Percentiles rank a stretch among this genome's conserved stretches.
These are phyloP conservation scores for Tretioscincus oriximinensis DNA, from an alignment of 2,113 vertebrate genomes.

Conservation along the genomic window DNA sequence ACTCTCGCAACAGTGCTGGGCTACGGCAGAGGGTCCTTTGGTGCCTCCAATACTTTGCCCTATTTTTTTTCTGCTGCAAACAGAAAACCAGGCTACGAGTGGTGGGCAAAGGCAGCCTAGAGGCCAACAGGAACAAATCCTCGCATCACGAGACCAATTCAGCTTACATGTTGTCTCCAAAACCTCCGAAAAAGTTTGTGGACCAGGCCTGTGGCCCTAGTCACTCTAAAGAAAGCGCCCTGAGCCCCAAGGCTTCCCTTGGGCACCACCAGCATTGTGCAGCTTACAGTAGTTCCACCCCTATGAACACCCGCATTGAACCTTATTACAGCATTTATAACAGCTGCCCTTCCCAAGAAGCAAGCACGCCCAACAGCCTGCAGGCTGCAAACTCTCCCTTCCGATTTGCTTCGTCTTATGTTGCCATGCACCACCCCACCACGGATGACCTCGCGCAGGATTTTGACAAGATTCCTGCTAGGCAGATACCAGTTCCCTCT, in stretches of 20 bases:
- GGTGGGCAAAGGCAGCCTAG: conserved; percentile 90
- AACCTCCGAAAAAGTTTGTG: conserved; percentile 86
- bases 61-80: conserved; percentile 88
- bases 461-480: conserved; percentile 77
- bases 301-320: conserved; percentile 92
- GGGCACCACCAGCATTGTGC: conserved; percentile 78
- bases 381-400: conserved; percentile 80
- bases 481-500: conserved; percentile 87
- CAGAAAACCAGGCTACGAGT: conserved; percentile 91
- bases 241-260: conserved; percentile 77
- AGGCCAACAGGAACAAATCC: conserved; percentile 94
- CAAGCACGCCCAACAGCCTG: conserved; percentile 80
- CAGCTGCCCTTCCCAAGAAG: conserved; percentile 83
- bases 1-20: conserved; percentile 92
- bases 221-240: conserved; percentile 83
- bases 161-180: conserved; percentile 90
- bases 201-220: conserved; percentile 93
- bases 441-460: conserved; percentile 79
- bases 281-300: conserved; percentile 89
- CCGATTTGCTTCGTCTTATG: conserved; percentile 83
- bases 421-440: conserved; percentile 88
- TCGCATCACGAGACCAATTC: conserved; percentile 98
- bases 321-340: conserved; percentile 97
- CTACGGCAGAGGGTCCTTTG: conserved; percentile 87
- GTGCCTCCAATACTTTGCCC: conserved; percentile 81